phyloP scores from a whole-genome alignment of 2,113 vertebrate genomes.

The Scomber colias region DNA sequence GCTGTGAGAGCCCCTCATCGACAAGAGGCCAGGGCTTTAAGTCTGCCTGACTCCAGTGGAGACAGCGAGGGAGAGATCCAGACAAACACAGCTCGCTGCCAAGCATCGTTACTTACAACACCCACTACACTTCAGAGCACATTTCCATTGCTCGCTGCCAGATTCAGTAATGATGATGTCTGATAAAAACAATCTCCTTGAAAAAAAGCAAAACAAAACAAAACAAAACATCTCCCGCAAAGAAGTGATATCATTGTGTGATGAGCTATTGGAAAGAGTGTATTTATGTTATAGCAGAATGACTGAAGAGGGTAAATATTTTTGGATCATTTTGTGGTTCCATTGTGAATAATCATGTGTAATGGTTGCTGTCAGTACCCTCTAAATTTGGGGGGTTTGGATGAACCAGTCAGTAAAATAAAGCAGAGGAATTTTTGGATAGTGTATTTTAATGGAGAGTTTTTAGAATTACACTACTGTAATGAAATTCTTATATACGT shows the following conservation, averaged over 20 bases:
- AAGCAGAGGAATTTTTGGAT: not conserved
- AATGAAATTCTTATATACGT: not conserved
- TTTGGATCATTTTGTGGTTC: slow-evolving; percentile 2
- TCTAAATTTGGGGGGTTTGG: slow-evolving; percentile 13
- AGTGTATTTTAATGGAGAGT: not conserved
- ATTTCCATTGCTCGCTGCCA: slow-evolving; percentile 62
- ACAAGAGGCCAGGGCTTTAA: slow-evolving; percentile 18
- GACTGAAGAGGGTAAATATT: slow-evolving; percentile 29
- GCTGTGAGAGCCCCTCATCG: not conserved
- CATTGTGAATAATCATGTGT: slow-evolving; percentile 11
- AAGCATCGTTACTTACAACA: slow-evolving; percentile 59
- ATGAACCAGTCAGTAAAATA: not conserved
- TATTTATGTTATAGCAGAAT: slow-evolving; percentile 4
- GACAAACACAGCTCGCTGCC: slow-evolving; percentile 64
- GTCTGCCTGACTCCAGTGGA: slow-evolving; percentile 45
- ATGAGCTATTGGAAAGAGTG: slow-evolving; percentile 24
- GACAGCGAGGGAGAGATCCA: slow-evolving; percentile 49
- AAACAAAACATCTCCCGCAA: slow-evolving; percentile 13
- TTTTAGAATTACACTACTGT: not conserved
- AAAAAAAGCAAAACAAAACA: not conserved
- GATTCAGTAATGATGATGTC: slow-evolving; percentile 25
- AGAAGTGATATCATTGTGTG: slow-evolving; percentile 37
- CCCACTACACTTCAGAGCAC: slow-evolving; percentile 41
- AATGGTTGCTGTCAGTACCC: not conserved
- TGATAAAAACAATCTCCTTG: slow-evolving; percentile 43